phyloP scores from a whole-genome alignment of 2,888 invertebrate species.

The Latrodectus elegans region DNA sequence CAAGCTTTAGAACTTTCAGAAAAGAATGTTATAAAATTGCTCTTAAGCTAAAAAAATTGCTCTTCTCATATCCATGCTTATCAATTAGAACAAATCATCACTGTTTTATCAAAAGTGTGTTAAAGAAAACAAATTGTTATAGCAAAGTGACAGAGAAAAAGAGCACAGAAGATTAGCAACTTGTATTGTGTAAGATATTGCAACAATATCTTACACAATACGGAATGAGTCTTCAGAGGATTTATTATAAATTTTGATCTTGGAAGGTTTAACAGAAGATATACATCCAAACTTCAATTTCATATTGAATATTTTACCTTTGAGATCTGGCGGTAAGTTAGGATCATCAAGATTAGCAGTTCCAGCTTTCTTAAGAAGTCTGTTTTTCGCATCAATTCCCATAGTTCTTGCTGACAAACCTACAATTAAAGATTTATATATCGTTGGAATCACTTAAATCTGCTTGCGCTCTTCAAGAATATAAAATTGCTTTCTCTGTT shows the following conservation, averaged over 20 bases:
- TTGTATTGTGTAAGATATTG: background rate
- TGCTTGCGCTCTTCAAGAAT: constrained; percentile 19
- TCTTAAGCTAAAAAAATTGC: too few species aligned
- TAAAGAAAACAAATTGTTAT: constrained; percentile 1
- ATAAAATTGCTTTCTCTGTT: background rate
- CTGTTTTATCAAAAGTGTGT: too few species aligned
- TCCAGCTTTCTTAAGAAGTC: constrained; percentile 65
- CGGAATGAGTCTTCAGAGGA: background rate
- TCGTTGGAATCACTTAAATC: constrained; percentile 51
- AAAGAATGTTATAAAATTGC: too few species aligned
- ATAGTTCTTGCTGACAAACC: constrained; percentile 66
- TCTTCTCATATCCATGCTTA: too few species aligned
- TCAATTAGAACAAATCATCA: too few species aligned
- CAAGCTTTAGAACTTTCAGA: too few species aligned
- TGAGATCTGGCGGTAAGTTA: constrained; percentile 41
- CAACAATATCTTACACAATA: constrained; percentile 6
- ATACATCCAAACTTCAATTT: background rate
- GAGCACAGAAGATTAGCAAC: constrained; percentile 16
- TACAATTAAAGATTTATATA: constrained; percentile 68
- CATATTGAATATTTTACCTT: constrained; percentile 58
- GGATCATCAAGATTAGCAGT: constrained; percentile 54
- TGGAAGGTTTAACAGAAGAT: background rate
- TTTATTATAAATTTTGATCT: too few species aligned
- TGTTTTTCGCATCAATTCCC: constrained; percentile 68
- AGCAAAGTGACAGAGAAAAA: constrained; percentile 59